phyloP scores from a whole-genome alignment of 2,888 invertebrate genomes.

The Germaria angustata region DNA sequence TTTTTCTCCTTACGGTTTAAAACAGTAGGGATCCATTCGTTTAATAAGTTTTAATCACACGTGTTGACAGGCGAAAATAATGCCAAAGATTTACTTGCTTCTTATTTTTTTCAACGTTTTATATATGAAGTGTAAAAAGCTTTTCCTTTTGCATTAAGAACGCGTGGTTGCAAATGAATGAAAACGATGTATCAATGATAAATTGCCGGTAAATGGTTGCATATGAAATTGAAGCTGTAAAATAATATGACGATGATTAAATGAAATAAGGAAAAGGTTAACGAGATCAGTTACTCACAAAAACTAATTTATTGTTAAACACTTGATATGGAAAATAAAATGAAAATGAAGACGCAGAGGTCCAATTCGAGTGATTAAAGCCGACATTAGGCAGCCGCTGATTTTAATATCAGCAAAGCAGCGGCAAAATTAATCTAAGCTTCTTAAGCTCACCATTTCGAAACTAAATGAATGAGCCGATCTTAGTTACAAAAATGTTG shows the following conservation, averaged over 20 bases:
- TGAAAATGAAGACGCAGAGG: neutral
- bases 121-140: slow-evolving; percentile 54
- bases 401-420: too few species aligned
- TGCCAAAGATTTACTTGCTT: slow-evolving; percentile 39
- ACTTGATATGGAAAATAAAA: neutral
- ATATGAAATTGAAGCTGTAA: neutral
- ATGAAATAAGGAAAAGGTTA: slow-evolving; percentile 27
- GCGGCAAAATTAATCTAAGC: too few species aligned
- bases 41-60: slow-evolving; percentile 69
- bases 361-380: too few species aligned
- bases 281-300: slow-evolving; percentile 8
- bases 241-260: neutral
- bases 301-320: slow-evolving; percentile 40
- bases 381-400: too few species aligned
- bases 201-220: slow-evolving; percentile 52
- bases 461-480: too few species aligned
- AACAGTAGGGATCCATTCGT: slow-evolving; percentile 65
- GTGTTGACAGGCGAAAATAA: slow-evolving; percentile 67
- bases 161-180: slow-evolving; percentile 29
- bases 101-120: neutral
- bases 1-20: neutral
- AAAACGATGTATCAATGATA: slow-evolving; percentile 39
- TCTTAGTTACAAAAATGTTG: too few species aligned
- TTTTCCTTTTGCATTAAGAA: slow-evolving; percentile 56
- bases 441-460: too few species aligned